Conservation (phyloP, 2,888 invertebrate genomes). For the Phalera bucephala region DNA sequence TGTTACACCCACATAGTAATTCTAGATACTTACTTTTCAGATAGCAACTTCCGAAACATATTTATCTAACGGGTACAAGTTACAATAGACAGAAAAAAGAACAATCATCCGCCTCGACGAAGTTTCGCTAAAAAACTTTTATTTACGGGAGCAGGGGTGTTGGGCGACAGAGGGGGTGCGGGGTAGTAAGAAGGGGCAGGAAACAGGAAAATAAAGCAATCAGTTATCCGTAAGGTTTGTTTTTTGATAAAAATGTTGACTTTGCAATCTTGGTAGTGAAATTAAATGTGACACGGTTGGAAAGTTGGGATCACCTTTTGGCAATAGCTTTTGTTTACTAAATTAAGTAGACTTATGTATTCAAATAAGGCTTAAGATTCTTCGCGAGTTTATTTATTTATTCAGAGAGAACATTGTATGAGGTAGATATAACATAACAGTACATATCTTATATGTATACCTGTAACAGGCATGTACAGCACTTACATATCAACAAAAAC, state of each 20-base stretch:
- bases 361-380: too few species aligned
- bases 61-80: slow-evolving; percentile 27
- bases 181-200: slow-evolving; percentile 4
- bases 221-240: slow-evolving; percentile 57
- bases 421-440: too few species aligned
- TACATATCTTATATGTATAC: too few species aligned
- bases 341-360: too few species aligned
- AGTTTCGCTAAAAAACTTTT: slow-evolving; percentile 38
- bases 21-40: slow-evolving; percentile 1
- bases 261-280: slow-evolving; percentile 44
- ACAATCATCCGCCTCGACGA: slow-evolving; percentile 28
- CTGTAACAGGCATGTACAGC: too few species aligned
- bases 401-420: too few species aligned
- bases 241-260: slow-evolving; percentile 57
- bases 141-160: slow-evolving; percentile 35
- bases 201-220: slow-evolving; percentile 54
- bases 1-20: background rate
- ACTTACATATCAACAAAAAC: too few species aligned
- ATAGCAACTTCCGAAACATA: slow-evolving; percentile 18
- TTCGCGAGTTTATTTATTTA: too few species aligned
- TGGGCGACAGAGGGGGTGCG: slow-evolving; percentile 14
- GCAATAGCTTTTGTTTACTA: too few species aligned
- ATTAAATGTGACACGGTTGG: slow-evolving; percentile 35
- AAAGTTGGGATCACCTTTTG: slow-evolving; percentile 10
- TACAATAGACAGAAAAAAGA: slow-evolving; percentile 29